Evolutionary conservation across 2,113 vertebrate genomes (phyloP).

Genomic region (Mustela nigripes): DNA sequence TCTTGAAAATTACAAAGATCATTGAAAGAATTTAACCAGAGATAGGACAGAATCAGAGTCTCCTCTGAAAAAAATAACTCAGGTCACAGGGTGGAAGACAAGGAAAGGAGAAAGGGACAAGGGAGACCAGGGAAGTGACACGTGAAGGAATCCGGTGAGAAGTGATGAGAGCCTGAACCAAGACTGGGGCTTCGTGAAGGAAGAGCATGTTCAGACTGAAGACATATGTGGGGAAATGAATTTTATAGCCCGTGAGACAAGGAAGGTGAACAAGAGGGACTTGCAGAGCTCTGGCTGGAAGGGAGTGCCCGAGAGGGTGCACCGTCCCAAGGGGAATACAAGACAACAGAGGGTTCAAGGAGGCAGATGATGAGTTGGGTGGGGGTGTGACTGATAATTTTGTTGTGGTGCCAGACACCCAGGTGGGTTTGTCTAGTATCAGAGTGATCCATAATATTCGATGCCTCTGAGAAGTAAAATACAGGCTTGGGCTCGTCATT

Average conservation of each 20-base stretch:
- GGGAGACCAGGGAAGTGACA: background rate
- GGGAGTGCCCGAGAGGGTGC: rapidly evolving
- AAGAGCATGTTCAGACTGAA: background rate
- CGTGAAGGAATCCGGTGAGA: background rate
- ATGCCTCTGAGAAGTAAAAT: background rate
- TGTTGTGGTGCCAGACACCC: background rate
- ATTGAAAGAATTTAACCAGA: background rate
- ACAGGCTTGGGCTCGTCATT: background rate
- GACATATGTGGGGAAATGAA: rapidly evolving
- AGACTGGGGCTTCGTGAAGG: background rate
- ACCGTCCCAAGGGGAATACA: too few species aligned
- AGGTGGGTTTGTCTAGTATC: background rate
- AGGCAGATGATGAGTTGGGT: background rate
- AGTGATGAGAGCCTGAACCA: background rate
- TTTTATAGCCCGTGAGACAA: background rate
- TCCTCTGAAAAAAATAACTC: background rate
- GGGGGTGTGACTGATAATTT: background rate
- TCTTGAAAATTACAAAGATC: background rate
- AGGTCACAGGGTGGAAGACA: too few species aligned
- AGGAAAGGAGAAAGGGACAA: background rate
- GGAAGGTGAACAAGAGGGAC: background rate
- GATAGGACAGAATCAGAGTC: background rate
- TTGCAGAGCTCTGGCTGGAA: too few species aligned
- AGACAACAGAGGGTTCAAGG: background rate
- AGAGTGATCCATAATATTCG: background rate